A percentile compares a stretch with the other conserved stretches of the same genome.
Conservation (phyloP, 2,113 vertebrate genomes). For the Hippoglossus stenolepis region DNA sequence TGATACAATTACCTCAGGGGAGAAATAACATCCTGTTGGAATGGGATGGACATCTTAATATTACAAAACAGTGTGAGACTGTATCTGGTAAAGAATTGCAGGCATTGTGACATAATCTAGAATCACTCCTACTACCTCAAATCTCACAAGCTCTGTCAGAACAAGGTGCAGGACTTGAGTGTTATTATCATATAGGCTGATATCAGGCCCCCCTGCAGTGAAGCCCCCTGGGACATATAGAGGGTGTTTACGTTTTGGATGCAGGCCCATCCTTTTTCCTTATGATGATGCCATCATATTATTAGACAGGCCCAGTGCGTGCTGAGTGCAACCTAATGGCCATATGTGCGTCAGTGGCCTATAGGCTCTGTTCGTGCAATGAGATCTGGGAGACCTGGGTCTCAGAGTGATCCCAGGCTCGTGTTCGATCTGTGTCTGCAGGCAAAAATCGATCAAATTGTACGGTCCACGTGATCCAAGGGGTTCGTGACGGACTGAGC, state of each 20-base stretch:
- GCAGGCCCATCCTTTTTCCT: conserved; percentile 49
- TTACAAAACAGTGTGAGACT: not conserved
- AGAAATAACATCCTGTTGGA: not conserved
- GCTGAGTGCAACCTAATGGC: conserved; percentile 48
- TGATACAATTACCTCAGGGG: not conserved
- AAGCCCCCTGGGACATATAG: not conserved
- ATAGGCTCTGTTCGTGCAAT: conserved; percentile 8
- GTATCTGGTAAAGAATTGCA: no score
- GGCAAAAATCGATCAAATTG: not conserved
- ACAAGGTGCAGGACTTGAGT: not conserved
- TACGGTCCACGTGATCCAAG: conserved; percentile 7
- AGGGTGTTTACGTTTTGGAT: conserved; percentile 48
- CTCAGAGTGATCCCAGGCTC: not conserved
- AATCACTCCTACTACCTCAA: not conserved
- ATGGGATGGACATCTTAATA: not conserved
- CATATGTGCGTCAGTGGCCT: conserved; percentile 51
- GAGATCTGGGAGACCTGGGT: not conserved
- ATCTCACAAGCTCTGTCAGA: no score
- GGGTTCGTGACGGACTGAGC: conserved; percentile 23
- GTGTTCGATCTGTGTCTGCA: not conserved
- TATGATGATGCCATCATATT: conserved; percentile 65
- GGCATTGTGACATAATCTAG: not conserved
- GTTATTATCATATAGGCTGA: not conserved
- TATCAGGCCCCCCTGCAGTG: not conserved
- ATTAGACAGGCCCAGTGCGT: conserved; percentile 51